phyloP scores from a whole-genome alignment of 2,888 invertebrate species.

The Platycnemis pennipes region DNA sequence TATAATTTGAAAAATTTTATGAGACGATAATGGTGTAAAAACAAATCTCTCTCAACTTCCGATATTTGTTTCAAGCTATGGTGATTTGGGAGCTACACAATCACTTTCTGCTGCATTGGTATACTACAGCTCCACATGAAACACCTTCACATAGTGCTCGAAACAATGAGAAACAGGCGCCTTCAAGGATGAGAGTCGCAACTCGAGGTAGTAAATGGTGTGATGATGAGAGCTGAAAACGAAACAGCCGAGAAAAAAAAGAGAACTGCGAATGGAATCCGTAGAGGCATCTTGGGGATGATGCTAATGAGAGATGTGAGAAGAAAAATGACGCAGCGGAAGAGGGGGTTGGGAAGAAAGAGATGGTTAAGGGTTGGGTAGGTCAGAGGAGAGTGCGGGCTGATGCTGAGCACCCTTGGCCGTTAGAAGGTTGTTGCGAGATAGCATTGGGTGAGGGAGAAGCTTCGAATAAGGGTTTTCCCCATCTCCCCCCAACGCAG shows the following conservation, averaged over 20 bases:
- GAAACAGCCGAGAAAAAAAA: neutral
- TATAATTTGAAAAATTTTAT: no score
- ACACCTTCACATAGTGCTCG: neutral
- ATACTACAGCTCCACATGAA: no score
- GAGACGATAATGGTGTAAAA: no score
- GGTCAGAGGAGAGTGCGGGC: neutral
- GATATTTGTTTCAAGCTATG: no score
- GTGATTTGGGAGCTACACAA: no score
- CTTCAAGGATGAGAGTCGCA: neutral
- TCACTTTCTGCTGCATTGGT: no score
- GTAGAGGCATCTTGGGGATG: neutral
- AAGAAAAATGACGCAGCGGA: neutral
- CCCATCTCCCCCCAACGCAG: neutral
- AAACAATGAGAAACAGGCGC: neutral
- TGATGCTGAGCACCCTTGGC: neutral
- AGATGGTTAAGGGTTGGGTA: neutral
- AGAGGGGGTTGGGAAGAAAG: neutral
- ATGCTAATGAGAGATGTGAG: neutral
- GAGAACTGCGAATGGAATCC: neutral
- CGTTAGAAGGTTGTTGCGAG: no score
- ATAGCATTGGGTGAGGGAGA: neutral
- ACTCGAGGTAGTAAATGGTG: neutral
- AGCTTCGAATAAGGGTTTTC: neutral
- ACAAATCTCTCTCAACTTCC: no score
- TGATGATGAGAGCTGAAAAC: neutral